phyloP scores from a whole-genome alignment of 2,797 vertebrate genomes.

The Malurus splendens region DNA sequence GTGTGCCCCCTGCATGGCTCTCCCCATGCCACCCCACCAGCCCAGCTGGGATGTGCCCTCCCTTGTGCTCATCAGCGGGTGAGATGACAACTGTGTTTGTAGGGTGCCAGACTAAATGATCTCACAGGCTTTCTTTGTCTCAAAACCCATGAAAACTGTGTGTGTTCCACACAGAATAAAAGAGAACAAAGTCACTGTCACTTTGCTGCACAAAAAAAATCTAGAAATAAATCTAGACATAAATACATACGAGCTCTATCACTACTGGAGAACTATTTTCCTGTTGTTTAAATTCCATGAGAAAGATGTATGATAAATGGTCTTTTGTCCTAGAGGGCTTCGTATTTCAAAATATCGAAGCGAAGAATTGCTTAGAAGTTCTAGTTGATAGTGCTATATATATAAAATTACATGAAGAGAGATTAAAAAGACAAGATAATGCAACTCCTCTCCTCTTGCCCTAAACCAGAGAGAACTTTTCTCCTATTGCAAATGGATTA shows the following conservation, averaged over 20 bases:
- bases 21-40: background rate
- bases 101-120: background rate
- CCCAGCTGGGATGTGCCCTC: background rate
- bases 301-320: background rate
- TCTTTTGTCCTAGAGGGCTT: background rate
- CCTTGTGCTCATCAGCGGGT: background rate
- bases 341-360: background rate
- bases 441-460: background rate
- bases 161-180: background rate
- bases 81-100: background rate
- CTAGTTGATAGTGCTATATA: background rate
- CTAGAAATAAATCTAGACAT: background rate
- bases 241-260: background rate
- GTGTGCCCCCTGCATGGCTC: background rate
- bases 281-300: background rate
- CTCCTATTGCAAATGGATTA: background rate
- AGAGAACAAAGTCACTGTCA: background rate
- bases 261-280: background rate
- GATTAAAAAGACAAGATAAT: background rate
- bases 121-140: conserved; percentile 9
- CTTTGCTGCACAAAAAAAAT: background rate
- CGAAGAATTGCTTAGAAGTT: background rate
- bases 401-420: background rate
- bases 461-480: background rate
- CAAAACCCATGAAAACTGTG: background rate